These are phyloP conservation scores for Esox niger DNA, from an alignment of 2,113 vertebrate genomes.

Conservation along the genomic window DNA sequence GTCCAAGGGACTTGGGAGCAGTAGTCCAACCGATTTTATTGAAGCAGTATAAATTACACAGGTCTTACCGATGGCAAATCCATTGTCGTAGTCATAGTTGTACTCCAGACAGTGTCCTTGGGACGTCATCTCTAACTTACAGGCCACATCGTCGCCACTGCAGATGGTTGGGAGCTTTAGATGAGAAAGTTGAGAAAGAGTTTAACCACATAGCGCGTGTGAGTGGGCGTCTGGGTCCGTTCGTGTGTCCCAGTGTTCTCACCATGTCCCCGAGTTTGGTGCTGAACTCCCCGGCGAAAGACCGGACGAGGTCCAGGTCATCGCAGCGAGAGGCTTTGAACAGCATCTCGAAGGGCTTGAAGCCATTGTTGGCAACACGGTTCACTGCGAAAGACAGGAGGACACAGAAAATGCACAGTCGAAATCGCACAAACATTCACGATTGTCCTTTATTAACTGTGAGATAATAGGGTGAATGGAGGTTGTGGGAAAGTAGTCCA, in stretches of 20 bases:
- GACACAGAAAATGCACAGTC: neutral
- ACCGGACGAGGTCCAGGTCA: conserved; percentile 81
- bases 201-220: neutral
- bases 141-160: conserved; percentile 83
- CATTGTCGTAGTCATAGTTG: conserved; percentile 97
- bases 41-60: too few relatives aligned
- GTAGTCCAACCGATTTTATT: too few relatives aligned
- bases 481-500: neutral
- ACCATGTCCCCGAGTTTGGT: conserved; percentile 88
- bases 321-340: conserved; percentile 94
- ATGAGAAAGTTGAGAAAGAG: conserved; percentile 14
- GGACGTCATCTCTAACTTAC: conserved; percentile 85
- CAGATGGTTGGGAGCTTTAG: conserved; percentile 92
- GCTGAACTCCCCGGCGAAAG: conserved; percentile 87
- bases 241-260: conserved; percentile 28
- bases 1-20: too few relatives aligned
- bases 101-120: conserved; percentile 93
- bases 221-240: neutral
- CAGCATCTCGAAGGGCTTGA: conserved; percentile 95
- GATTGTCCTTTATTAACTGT: too few relatives aligned
- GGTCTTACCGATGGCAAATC: conserved; percentile 89
- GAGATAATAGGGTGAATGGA: neutral
- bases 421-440: neutral
- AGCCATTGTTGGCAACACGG: conserved; percentile 91
- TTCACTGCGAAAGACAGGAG: conserved; percentile 78